Percentiles rank a stretch among this genome's conserved stretches.
Evolutionary conservation across 2,113 vertebrate species (phyloP).

Genomic region (Saguinus midas): DNA sequence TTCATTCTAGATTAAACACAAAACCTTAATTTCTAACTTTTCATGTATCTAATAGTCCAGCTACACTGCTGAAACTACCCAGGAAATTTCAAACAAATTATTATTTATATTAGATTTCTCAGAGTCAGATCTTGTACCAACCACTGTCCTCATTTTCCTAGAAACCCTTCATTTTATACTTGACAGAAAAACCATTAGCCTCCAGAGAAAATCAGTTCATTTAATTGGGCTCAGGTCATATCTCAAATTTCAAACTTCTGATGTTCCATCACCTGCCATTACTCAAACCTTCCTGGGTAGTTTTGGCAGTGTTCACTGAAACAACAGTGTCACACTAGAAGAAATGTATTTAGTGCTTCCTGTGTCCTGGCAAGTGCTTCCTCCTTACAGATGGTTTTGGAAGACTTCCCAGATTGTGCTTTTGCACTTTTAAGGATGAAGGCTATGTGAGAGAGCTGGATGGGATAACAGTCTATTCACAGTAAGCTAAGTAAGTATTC

Average conservation of each 20-base stretch:
- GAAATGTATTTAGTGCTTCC: slow-evolving; percentile 19
- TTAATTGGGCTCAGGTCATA: neutral
- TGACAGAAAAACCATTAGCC: neutral
- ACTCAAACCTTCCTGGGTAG: slow-evolving; percentile 11
- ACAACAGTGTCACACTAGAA: neutral
- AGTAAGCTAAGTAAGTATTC: neutral
- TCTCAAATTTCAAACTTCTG: slow-evolving; percentile 22
- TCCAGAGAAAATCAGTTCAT: neutral
- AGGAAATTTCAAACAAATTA: slow-evolving; percentile 7
- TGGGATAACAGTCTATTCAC: neutral
- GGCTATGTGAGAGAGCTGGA: neutral
- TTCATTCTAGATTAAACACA: neutral
- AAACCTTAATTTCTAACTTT: neutral
- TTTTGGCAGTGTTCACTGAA: neutral
- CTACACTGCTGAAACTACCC: neutral
- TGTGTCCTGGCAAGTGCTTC: neutral
- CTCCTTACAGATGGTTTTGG: slow-evolving; percentile 6
- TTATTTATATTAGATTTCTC: neutral
- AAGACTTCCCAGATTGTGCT: neutral
- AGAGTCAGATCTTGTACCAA: neutral
- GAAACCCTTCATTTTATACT: neutral
- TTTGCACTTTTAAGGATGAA: neutral
- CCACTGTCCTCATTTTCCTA: neutral
- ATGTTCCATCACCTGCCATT: slow-evolving; percentile 1
- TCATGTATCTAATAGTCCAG: neutral